A percentile compares a stretch with the other conserved stretches of the same genome.
Conservation (phyloP, 2,113 vertebrate genomes). For the Entosphenus tridentatus region DNA sequence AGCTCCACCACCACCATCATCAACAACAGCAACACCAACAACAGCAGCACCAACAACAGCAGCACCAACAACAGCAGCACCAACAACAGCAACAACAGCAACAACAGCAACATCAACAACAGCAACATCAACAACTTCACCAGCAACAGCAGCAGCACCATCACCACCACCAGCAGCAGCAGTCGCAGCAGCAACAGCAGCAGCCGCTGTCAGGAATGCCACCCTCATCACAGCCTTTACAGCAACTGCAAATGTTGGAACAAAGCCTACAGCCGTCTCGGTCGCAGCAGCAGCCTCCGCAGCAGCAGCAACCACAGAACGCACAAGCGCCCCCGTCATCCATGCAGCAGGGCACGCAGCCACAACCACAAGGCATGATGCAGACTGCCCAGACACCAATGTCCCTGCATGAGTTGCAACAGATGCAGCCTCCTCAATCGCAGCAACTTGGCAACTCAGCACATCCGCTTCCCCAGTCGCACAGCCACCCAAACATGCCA, state of each 20-base stretch:
- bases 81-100: background rate
- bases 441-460: too few relatives aligned
- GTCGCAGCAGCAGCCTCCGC: background rate
- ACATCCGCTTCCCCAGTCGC: too few relatives aligned
- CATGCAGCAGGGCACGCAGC: too few relatives aligned
- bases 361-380: too few relatives aligned
- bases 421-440: too few relatives aligned
- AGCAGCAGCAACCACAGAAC: background rate
- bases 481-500: background rate
- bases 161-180: background rate
- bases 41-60: background rate
- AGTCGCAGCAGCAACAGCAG: constrained; percentile 2
- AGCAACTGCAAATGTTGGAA: background rate
- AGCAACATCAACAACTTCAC: background rate
- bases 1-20: background rate
- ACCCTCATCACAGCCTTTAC: background rate
- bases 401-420: too few relatives aligned
- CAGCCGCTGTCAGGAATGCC: background rate
- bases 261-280: background rate
- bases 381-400: too few relatives aligned
- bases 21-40: background rate
- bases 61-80: background rate
- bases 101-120: background rate
- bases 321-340: too few relatives aligned
- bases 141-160: background rate